Base-by-base conservation (phyloP, 2,113 vertebrate genomes). In the Phyllopteryx taeniolatus region DNA sequence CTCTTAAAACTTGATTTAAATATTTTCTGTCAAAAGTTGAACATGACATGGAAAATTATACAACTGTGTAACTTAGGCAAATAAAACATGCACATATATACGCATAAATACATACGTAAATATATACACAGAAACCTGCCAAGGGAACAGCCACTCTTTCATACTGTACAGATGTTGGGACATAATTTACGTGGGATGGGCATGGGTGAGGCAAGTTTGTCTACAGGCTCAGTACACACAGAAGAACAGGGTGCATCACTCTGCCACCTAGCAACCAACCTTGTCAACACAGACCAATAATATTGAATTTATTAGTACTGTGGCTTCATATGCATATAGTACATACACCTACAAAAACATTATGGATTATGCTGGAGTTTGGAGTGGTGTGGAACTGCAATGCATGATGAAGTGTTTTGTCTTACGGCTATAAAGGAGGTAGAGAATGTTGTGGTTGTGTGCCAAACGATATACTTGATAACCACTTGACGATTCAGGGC, bases 141-240 rank as follows among this genome's bases (percentile, higher is more conserved):
- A 27, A 27, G 27, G 27, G 27, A 27, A 27, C 6, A 47, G 22
- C 51, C 63, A 74, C 10, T 2, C 31, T 51, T 74, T 89, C 76
- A 88, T 84, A 83, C 73, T 83, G 42, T 78, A 17, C 15, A 5
- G 56, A 22, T 15, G 51, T n/a, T 72, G 61, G 66, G 5, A 65
- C 62, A 65, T 44, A 35, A 63, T 17, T 35, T 20, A 35, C 20
- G 61, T 22, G 78, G 78, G 85, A 60, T 61, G 79, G 77, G 73
- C 77, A 84, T 57, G 13, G 46, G 42, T 60, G 56, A 75, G 66
- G 42, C 63, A 67, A 62, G 68, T 39, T 53, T 53, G n/a, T 4
- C 62, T 60, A 19, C 54, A 56, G n/a, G 22, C 43, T 63, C n/a
- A 44, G 51, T 64, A 69, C 67, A 60, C 63, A n/a, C 61, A 42